Evolutionary conservation across 1,140 invertebrate genomes (phyloP).

Genomic region (Gryon sp.): DNA sequence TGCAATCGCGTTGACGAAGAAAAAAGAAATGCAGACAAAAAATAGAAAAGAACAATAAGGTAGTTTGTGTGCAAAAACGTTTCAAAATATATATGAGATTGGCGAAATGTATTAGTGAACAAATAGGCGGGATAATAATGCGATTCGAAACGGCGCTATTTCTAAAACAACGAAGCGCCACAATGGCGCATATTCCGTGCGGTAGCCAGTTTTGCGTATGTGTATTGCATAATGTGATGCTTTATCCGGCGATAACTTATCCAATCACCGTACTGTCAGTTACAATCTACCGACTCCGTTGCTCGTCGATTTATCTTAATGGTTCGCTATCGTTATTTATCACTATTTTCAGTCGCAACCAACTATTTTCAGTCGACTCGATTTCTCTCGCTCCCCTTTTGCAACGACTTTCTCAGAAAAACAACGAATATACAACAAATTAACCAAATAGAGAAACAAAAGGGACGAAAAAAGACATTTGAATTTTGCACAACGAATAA

Average conservation of each 20-base stretch:
- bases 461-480: slow-evolving; percentile 36
- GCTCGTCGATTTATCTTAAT: slow-evolving; percentile 78
- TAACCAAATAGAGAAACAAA: slow-evolving; percentile 24
- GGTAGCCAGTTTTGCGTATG: slow-evolving; percentile 43
- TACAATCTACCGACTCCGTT: slow-evolving; percentile 76
- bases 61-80: no score
- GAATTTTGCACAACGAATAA: slow-evolving; percentile 50
- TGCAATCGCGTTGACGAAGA: not conserved
- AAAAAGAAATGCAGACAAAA: slow-evolving; percentile 12
- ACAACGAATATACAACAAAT: slow-evolving; percentile 37
- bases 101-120: not conserved
- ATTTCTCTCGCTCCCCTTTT: slow-evolving; percentile 65
- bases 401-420: slow-evolving; percentile 39
- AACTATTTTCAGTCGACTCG: no score
- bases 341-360: slow-evolving; percentile 75
- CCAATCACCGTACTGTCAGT: slow-evolving; percentile 77
- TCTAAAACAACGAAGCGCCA: slow-evolving; percentile 63
- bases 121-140: slow-evolving; percentile 66
- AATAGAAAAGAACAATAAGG: slow-evolving; percentile 11
- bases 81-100: no score
- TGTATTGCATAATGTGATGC: slow-evolving; percentile 73
- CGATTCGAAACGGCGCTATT: slow-evolving; percentile 65
- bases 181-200: slow-evolving; percentile 57
- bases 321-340: slow-evolving; percentile 77
- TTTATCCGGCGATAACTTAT: slow-evolving; percentile 75